Percentiles rank a stretch among this genome's conserved stretches.
Evolutionary conservation across 2,888 invertebrate species (phyloP).

Genomic region (Drosophila affinis): DNA sequence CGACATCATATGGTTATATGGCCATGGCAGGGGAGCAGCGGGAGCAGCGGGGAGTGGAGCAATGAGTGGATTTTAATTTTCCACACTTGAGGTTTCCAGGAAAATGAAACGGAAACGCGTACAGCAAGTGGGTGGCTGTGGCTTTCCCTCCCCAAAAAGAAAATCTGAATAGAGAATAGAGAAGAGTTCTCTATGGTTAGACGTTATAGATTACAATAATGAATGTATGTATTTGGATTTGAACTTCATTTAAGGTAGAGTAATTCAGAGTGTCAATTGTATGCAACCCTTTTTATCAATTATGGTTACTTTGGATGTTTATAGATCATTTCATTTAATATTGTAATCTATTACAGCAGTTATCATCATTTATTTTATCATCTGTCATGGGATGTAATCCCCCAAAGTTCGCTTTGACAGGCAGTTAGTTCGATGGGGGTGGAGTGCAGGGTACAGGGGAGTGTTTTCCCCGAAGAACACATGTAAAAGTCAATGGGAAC

Average conservation of each 20-base stretch:
- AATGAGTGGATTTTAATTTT: slow-evolving; percentile 71
- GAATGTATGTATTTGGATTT: too few relatives aligned
- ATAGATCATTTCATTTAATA: background rate
- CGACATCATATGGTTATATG: slow-evolving; percentile 8
- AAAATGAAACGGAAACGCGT: slow-evolving; percentile 69
- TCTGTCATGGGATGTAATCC: slow-evolving; percentile 9
- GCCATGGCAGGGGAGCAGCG: too few relatives aligned
- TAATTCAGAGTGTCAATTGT: background rate
- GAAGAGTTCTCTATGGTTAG: background rate
- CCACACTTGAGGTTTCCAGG: slow-evolving; percentile 63
- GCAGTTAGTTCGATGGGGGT: background rate
- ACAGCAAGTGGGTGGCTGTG: slow-evolving; percentile 69
- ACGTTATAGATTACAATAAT: background rate
- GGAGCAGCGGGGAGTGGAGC: too few relatives aligned
- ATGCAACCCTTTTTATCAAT: background rate
- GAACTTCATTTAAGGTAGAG: too few relatives aligned
- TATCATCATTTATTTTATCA: background rate
- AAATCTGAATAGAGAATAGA: background rate
- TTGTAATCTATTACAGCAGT: background rate
- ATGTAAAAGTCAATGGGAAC: slow-evolving; percentile 73
- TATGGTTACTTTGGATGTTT: background rate
- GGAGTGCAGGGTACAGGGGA: background rate
- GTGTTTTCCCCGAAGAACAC: slow-evolving; percentile 37
- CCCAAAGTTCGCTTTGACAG: slow-evolving; percentile 2
- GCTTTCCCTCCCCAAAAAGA: slow-evolving; percentile 1